Evolutionary conservation across 2,113 vertebrate genomes (phyloP).

Genomic region (Stegostoma tigrinum): DNA sequence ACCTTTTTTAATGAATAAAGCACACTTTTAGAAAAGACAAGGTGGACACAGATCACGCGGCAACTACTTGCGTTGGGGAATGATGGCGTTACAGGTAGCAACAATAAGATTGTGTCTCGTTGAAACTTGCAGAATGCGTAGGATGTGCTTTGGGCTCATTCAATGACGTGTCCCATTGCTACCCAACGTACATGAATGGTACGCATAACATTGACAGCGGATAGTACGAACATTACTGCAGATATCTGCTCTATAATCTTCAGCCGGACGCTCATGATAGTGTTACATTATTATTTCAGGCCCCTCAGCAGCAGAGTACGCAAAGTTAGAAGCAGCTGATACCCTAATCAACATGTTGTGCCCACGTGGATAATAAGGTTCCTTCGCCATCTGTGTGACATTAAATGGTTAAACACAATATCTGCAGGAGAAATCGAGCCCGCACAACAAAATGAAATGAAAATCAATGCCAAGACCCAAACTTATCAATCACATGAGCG

Average conservation of each 20-base stretch:
- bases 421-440: not conserved
- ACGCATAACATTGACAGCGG: not conserved
- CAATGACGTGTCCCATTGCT: not conserved
- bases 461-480: not conserved
- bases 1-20: too few species aligned
- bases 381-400: not conserved
- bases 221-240: not conserved
- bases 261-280: not conserved
- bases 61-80: not conserved
- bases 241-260: not conserved
- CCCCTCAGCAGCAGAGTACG: not conserved
- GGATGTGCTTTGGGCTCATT: not conserved
- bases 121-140: not conserved
- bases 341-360: not conserved
- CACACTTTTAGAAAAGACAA: too few species aligned
- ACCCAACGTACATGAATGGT: not conserved
- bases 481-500: not conserved
- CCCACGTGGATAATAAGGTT: not conserved
- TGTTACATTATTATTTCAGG: not conserved
- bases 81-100: not conserved
- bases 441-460: not conserved
- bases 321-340: not conserved
- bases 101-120: not conserved
- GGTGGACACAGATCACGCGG: too few species aligned
- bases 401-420: not conserved